A percentile compares a stretch with the other conserved stretches of the same genome.
Conservation (phyloP, 1,140 invertebrate genomes). For the Lysiphlebus fabarum region DNA sequence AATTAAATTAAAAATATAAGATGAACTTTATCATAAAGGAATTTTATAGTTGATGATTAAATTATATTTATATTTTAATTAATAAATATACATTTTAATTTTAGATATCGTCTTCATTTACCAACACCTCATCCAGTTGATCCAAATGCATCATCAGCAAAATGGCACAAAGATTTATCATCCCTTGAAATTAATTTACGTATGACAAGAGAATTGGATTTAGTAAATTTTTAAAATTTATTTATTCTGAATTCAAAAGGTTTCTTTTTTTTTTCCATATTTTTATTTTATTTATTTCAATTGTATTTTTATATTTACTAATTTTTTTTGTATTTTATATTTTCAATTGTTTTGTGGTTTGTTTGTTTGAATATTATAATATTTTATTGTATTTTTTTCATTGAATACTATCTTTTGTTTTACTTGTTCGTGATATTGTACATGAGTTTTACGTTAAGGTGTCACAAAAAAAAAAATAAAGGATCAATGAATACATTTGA, state of each 20-base stretch:
- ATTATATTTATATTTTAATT: no score
- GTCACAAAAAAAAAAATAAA: no score
- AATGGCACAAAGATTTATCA: conserved; percentile 69
- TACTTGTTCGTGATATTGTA: no score
- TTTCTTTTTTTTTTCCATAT: not conserved
- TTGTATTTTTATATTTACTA: not conserved
- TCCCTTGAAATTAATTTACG: conserved; percentile 68
- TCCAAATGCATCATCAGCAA: conserved; percentile 73
- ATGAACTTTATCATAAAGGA: no score
- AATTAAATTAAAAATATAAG: no score
- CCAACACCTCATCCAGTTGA: conserved; percentile 76
- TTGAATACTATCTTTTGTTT: no score
- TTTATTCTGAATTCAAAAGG: not conserved
- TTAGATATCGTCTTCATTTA: conserved; percentile 66
- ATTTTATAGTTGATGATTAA: no score
- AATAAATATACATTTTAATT: conserved; percentile 11
- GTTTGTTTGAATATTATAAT: no score
- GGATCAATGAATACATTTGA: no score
- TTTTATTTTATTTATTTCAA: not conserved
- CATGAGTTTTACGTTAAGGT: no score
- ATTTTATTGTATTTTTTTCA: no score
- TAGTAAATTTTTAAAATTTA: conserved; percentile 72
- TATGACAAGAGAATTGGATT: conserved; percentile 74
- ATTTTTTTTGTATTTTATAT: not conserved
- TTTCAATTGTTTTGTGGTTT: not conserved